phyloP scores from a whole-genome alignment of 2,888 invertebrate genomes.

The Morpho helenor region DNA sequence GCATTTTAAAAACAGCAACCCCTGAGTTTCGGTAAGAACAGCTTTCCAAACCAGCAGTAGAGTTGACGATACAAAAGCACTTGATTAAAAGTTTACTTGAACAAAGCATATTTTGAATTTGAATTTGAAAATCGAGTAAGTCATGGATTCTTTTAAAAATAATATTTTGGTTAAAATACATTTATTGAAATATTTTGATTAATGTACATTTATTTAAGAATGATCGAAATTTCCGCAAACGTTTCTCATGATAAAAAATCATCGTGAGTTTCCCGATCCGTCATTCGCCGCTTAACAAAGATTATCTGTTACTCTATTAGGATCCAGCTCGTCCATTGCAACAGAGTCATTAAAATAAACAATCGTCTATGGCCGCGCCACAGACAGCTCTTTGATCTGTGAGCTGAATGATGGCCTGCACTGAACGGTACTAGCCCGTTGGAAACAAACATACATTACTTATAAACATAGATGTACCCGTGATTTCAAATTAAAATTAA shows the following conservation, averaged over 20 bases:
- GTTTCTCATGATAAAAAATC: neutral
- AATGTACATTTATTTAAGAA: no score
- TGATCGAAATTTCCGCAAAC: no score
- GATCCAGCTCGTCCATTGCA: slow-evolving; percentile 33
- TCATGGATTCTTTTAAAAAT: no score
- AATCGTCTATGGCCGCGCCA: slow-evolving; percentile 31
- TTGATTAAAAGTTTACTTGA: no score
- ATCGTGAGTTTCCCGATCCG: slow-evolving; percentile 10
- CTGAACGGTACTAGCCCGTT: slow-evolving; percentile 20
- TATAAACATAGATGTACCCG: neutral
- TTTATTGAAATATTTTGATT: no score
- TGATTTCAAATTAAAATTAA: neutral
- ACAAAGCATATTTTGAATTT: no score
- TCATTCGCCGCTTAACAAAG: slow-evolving; percentile 18
- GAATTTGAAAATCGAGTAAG: no score
- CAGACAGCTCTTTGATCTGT: slow-evolving; percentile 49
- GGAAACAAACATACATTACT: slow-evolving; percentile 28
- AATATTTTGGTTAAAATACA: no score
- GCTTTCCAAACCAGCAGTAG: no score
- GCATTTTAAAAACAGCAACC: no score
- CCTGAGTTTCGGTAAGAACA: no score
- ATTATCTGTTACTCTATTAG: slow-evolving; percentile 29
- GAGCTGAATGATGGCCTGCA: slow-evolving; percentile 41
- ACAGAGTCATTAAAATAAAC: slow-evolving; percentile 61
- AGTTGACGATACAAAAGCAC: no score